Evolutionary conservation across 2,888 invertebrate genomes (phyloP).

Genomic region (Melanotus villosus): DNA sequence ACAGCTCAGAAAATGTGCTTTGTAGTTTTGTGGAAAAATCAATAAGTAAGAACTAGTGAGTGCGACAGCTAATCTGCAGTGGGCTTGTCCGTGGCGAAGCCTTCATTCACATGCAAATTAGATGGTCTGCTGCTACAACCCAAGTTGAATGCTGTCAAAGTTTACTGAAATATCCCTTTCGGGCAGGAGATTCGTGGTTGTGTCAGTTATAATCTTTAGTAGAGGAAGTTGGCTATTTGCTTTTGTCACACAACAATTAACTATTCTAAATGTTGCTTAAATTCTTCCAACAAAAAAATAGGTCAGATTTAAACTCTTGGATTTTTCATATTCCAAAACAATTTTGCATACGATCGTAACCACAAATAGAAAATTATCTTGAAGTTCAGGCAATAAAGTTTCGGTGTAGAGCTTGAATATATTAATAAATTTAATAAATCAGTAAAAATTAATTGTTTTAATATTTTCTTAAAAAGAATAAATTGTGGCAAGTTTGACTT

Average conservation of each 20-base stretch:
- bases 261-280: no score
- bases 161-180: conserved; percentile 35
- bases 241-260: neutral
- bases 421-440: no score
- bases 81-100: conserved; percentile 27
- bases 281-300: no score
- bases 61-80: conserved; percentile 30
- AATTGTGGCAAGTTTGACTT: no score
- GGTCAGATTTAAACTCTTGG: no score
- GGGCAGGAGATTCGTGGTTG: conserved; percentile 11
- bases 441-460: no score
- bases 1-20: neutral
- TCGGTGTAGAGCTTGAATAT: no score
- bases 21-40: conserved; percentile 24
- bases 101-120: conserved; percentile 41
- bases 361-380: no score
- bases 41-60: conserved; percentile 25
- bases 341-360: no score
- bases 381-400: no score
- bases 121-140: conserved; percentile 28
- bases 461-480: no score
- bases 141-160: conserved; percentile 21
- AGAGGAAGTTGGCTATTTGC: neutral
- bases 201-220: conserved; percentile 14
- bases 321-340: no score